Conservation (phyloP, 2,888 invertebrate genomes). For the Netelia inedita region DNA sequence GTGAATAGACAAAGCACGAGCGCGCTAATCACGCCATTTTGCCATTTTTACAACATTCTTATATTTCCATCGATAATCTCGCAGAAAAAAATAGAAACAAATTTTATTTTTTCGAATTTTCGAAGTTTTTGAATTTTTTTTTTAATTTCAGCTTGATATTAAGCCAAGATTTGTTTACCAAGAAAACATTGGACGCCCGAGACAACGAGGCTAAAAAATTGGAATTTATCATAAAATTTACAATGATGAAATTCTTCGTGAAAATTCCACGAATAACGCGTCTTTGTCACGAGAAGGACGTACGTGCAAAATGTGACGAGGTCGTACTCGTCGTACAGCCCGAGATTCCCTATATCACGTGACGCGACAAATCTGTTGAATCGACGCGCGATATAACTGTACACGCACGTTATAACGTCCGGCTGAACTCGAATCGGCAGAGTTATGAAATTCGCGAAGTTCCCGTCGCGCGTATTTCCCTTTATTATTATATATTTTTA, state of each 20-base stretch:
- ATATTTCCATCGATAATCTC: neutral
- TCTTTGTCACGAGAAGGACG: constrained; percentile 55
- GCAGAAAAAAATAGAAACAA: neutral
- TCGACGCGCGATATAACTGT: neutral
- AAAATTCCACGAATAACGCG: constrained; percentile 55
- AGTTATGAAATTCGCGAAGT: neutral
- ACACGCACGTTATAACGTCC: neutral
- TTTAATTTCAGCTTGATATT: constrained; percentile 11
- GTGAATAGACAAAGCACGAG: neutral
- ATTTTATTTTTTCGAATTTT: neutral
- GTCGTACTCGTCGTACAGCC: constrained; percentile 16
- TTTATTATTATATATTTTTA: too few species aligned
- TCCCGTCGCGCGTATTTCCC: too few species aligned
- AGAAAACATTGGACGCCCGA: neutral
- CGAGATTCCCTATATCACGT: constrained; percentile 30
- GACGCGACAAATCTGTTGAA: constrained; percentile 11
- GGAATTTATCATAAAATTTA: constrained; percentile 43
- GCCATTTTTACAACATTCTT: neutral
- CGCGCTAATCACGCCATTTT: neutral
- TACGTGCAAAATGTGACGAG: constrained; percentile 52
- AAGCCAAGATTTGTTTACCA: constrained; percentile 25
- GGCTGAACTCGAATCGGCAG: neutral
- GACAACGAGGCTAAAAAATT: neutral
- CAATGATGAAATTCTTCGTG: constrained; percentile 32
- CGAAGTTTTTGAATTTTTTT: neutral